Conservation (phyloP, 2,888 invertebrate species). For the Caenorhabditis afra region DNA sequence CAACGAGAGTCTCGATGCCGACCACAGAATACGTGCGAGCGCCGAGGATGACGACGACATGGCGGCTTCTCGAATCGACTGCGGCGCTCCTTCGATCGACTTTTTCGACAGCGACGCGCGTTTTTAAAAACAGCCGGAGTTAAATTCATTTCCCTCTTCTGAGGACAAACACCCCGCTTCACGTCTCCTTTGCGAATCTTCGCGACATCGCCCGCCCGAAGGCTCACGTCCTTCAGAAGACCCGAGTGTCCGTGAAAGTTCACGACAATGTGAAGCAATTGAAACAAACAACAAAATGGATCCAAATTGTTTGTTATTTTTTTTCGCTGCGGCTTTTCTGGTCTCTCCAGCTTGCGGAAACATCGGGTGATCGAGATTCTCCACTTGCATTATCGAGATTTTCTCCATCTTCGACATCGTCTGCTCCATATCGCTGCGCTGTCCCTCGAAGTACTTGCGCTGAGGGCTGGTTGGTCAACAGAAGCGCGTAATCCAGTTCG, state of each 20-base stretch:
- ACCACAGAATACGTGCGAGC: constrained; percentile 76
- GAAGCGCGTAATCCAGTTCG: constrained; percentile 95
- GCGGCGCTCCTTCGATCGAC: not conserved
- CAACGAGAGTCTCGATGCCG: constrained; percentile 72
- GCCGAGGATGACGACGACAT: constrained; percentile 26
- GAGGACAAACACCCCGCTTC: no score
- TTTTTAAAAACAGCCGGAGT: constrained; percentile 58
- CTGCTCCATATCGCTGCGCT: constrained; percentile 84
- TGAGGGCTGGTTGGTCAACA: constrained; percentile 95
- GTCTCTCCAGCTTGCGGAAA: no score
- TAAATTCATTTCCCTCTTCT: no score
- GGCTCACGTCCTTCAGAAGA: constrained; percentile 80
- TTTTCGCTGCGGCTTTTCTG: constrained; percentile 35
- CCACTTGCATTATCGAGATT: constrained; percentile 79
- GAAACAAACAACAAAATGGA: not conserved
- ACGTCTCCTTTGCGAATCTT: no score
- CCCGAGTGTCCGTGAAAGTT: constrained; percentile 93
- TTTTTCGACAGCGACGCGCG: constrained; percentile 53
- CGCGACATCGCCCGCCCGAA: constrained; percentile 92
- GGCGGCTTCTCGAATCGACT: no score
- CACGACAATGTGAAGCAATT: constrained; percentile 83
- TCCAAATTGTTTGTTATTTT: constrained; percentile 28
- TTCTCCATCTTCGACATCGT: constrained; percentile 83
- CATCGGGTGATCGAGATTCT: no score
- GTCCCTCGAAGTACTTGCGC: constrained; percentile 86